These are phyloP conservation scores for Megaceryle torquata DNA, from an alignment of 2,113 vertebrate genomes.

Conservation along the genomic window DNA sequence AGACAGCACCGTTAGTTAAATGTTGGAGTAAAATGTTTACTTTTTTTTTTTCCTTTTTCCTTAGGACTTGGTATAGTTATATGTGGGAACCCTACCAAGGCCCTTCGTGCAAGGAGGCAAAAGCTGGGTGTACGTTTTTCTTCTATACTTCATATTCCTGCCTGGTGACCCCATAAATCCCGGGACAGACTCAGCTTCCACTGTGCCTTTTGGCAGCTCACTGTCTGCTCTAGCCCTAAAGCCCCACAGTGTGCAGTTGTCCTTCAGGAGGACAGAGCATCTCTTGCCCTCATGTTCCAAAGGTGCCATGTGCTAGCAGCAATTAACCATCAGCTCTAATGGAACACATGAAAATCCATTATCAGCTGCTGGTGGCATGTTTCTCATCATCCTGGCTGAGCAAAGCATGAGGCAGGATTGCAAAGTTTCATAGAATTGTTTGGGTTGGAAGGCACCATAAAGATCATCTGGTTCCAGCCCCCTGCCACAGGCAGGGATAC, in stretches of 20 bases:
- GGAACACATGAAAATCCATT: rapidly evolving
- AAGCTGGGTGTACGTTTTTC: slow-evolving; percentile 78
- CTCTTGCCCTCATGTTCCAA: neutral
- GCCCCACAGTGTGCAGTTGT: neutral
- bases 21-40: neutral
- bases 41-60: slow-evolving; percentile 29
- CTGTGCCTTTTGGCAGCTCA: neutral
- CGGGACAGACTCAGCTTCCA: neutral
- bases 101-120: slow-evolving; percentile 78
- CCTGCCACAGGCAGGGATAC: neutral
- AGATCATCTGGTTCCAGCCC: neutral
- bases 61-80: slow-evolving; percentile 83
- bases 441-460: neutral
- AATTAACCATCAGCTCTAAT: neutral
- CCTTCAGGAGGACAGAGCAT: neutral
- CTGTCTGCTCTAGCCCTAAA: neutral
- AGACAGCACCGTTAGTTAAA: neutral
- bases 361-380: neutral
- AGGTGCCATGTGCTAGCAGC: neutral
- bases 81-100: slow-evolving; percentile 90
- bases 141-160: neutral
- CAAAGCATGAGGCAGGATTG: neutral
- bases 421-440: neutral
- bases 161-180: neutral
- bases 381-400: neutral